Conservation (phyloP, 2,113 vertebrate species). For the Datnioides undecimradiatus region DNA sequence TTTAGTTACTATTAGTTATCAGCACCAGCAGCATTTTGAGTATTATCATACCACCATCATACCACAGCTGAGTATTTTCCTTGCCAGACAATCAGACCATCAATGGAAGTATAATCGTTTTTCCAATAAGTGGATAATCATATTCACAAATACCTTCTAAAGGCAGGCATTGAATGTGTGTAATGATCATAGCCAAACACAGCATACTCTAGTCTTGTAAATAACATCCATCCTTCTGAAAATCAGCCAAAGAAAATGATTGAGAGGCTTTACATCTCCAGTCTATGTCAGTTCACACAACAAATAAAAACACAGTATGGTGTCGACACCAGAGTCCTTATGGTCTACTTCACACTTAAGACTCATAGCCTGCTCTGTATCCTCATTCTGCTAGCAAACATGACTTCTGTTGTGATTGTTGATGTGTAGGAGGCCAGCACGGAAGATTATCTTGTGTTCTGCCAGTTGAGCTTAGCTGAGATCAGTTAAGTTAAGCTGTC, state of each 20-base stretch:
- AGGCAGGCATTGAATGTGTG: slow-evolving; percentile 1
- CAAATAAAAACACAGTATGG: slow-evolving; percentile 49
- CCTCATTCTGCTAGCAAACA: slow-evolving; percentile 2
- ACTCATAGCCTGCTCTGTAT: not conserved
- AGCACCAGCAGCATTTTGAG: not conserved
- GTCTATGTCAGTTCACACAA: slow-evolving; percentile 30
- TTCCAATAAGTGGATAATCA: not conserved
- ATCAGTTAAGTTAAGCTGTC: slow-evolving; percentile 41
- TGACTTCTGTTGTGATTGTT: slow-evolving; percentile 8
- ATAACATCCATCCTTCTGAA: slow-evolving; percentile 30
- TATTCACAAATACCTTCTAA: slow-evolving; percentile 8
- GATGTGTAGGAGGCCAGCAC: slow-evolving; percentile 30
- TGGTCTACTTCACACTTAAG: slow-evolving; percentile 28
- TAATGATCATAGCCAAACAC: slow-evolving; percentile 4
- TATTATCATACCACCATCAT: not conserved
- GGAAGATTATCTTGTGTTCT: slow-evolving; percentile 6
- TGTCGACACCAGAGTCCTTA: slow-evolving; percentile 30
- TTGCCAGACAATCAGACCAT: slow-evolving; percentile 2
- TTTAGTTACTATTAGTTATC: slow-evolving; percentile 12
- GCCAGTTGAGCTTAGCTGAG: slow-evolving; percentile 30
- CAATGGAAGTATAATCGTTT: slow-evolving; percentile 14
- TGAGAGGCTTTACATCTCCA: slow-evolving; percentile 19
- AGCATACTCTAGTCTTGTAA: not conserved
- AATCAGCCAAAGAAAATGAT: slow-evolving; percentile 3
- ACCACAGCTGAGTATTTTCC: slow-evolving; percentile 5